Evolutionary conservation across 2,888 invertebrate genomes (phyloP), one percentile per base, ranked within the genome.

Genomic region (Drosophila picticornis): DNA sequence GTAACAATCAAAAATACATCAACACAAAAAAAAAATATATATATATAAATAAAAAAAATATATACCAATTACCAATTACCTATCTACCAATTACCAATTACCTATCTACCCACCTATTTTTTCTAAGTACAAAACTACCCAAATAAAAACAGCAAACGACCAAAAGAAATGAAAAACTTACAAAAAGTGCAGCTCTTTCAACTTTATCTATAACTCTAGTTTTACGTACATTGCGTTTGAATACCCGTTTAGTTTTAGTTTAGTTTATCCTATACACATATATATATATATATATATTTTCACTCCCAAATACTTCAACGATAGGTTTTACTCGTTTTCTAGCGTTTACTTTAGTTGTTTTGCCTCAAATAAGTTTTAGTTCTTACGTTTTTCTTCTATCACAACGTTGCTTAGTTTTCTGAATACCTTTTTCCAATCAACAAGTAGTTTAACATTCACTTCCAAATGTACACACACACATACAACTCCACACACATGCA

Each of bases 241-340:
- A 34, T n/a, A n/a, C 59, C 61, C 53, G 38, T 75, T 78, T 75
- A 78, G 78, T 75, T 78, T 55, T 75, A 78, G 72, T 78, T 75
- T 72, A 72, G 75, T 77, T 78, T 63, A 38, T 60, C 52, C 55
- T 55, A 7, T 32, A 57, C 27, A 48, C 25, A 31, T 6, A 67
- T 53, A 57, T 63, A 48, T 58, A 57, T 63, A 48, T 58, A 32
- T 58, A n/a, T 58, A 16, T 51, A 13, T 62, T 25, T 65, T 43
- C 29, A 27, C 57, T 56, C 43, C 19, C 22, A 13, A 27, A 56
- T 58, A 57, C 13, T n/a, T 53, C n/a, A 51, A 58, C 31, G 65
- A 27, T 27, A 50, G 27, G 55, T 36, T 38, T 66, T 40, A 53
- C 29, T 68, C 43, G 48, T 65, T 57, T 59, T 60, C 43, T 62